A percentile compares a stretch with the other conserved stretches of the same genome.
Evolutionary conservation across 2,797 vertebrate species (phyloP).

Genomic region (Amphiprion clarkii): DNA sequence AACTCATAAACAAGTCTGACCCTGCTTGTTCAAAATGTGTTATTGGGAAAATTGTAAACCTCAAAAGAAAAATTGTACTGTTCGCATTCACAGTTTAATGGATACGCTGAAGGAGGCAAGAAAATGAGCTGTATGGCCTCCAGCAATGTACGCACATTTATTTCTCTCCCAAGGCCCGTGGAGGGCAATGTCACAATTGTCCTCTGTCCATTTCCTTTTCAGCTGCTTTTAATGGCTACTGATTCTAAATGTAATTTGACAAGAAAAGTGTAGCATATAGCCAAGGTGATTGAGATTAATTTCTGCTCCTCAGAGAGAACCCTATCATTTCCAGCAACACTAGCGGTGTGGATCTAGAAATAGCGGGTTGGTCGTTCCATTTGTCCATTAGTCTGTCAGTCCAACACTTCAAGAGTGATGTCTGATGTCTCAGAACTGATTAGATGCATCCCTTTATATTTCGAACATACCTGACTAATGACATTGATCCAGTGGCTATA

Average conservation of each 20-base stretch:
- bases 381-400: slow-evolving; percentile 20
- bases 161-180: slow-evolving; percentile 43
- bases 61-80: slow-evolving; percentile 3
- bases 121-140: slow-evolving; percentile 29
- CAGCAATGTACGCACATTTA: slow-evolving; percentile 34
- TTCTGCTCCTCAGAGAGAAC: slow-evolving; percentile 23
- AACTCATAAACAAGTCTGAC: slow-evolving; percentile 7
- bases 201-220: slow-evolving; percentile 51
- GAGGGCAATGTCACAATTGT: slow-evolving; percentile 43
- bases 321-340: slow-evolving; percentile 4
- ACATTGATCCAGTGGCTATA: slow-evolving; percentile 17
- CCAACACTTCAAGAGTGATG: slow-evolving; percentile 1
- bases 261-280: slow-evolving; percentile 23
- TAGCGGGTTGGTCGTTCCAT: slow-evolving; percentile 13
- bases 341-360: slow-evolving; percentile 10
- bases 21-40: slow-evolving; percentile 7
- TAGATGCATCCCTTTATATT: slow-evolving; percentile 2
- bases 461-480: slow-evolving; percentile 12
- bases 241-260: slow-evolving; percentile 27
- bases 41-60: background rate
- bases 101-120: slow-evolving; percentile 21
- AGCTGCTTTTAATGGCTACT: slow-evolving; percentile 51
- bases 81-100: slow-evolving; percentile 36
- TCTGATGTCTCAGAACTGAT: slow-evolving; percentile 14
- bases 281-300: slow-evolving; percentile 46